Conservation (phyloP, 2,113 vertebrate genomes). For the Callopanchax toddi region DNA sequence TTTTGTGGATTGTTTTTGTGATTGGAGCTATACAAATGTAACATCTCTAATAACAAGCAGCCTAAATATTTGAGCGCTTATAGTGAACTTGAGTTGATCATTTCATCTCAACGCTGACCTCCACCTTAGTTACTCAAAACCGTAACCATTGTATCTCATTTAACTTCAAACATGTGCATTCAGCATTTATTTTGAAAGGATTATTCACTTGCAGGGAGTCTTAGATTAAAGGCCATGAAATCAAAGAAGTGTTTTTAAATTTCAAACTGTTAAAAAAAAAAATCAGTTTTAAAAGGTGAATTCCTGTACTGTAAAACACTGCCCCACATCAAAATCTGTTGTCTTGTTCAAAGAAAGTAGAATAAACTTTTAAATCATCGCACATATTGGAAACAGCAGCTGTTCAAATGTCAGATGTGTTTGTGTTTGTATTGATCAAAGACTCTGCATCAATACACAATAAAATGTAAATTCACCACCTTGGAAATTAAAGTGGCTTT, state of each 20-base stretch:
- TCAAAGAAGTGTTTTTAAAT: not conserved
- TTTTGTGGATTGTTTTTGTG: no score
- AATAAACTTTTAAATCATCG: conserved; percentile 12
- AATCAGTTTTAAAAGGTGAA: not conserved
- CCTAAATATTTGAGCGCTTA: no score
- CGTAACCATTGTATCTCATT: no score
- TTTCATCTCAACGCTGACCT: no score
- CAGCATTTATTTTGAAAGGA: no score
- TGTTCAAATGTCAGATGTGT: conserved; percentile 13
- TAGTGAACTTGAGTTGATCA: no score
- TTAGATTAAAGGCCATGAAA: not conserved
- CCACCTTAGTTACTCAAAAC: no score
- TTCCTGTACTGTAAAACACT: not conserved
- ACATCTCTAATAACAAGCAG: no score
- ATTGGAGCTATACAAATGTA: no score
- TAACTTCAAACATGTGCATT: no score
- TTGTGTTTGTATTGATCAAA: conserved; percentile 24
- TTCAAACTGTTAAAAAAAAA: not conserved
- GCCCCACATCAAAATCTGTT: not conserved
- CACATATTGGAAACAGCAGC: conserved; percentile 4
- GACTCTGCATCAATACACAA: not conserved
- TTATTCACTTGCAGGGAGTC: no score
- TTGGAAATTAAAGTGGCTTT: conserved; percentile 10
- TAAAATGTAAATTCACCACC: conserved; percentile 9
- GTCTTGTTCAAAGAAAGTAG: not conserved